These are phyloP conservation scores for Andrena flavipes DNA, from an alignment of 2,888 invertebrate species.

Conservation along the genomic window DNA sequence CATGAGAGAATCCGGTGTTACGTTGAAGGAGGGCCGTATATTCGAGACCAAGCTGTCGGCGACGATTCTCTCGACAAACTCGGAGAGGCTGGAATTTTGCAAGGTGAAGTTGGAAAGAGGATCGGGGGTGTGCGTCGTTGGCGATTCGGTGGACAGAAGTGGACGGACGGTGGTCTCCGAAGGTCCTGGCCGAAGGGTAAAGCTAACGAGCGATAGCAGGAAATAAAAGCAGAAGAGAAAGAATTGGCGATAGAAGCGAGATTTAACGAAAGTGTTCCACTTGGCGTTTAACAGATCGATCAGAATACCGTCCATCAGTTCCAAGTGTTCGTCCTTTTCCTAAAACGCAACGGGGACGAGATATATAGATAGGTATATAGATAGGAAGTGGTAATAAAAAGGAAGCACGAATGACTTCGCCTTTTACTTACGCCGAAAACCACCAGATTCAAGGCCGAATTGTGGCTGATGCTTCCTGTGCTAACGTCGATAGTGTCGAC, in stretches of 20 bases:
- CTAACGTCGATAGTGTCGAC: slow-evolving; percentile 97
- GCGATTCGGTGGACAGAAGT: background rate
- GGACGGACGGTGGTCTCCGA: slow-evolving; percentile 13
- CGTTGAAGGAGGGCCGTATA: slow-evolving; percentile 68
- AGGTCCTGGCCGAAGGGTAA: slow-evolving; percentile 95
- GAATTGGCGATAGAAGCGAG: slow-evolving; percentile 95
- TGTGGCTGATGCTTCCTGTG: slow-evolving; percentile 97
- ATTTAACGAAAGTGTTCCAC: slow-evolving; percentile 98
- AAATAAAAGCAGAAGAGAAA: slow-evolving; percentile 96
- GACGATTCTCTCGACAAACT: slow-evolving; percentile 73
- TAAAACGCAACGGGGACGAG: slow-evolving; percentile 82
- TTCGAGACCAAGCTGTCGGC: slow-evolving; percentile 71
- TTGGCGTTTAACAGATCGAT: slow-evolving; percentile 97
- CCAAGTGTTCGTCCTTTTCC: slow-evolving; percentile 98
- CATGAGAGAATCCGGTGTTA: slow-evolving; percentile 65
- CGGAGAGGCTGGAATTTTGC: slow-evolving; percentile 60
- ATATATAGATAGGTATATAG: no score
- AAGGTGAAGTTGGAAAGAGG: background rate
- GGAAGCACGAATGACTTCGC: no score
- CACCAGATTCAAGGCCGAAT: slow-evolving; percentile 97
- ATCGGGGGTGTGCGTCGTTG: background rate
- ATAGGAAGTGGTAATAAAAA: no score
- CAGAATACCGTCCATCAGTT: slow-evolving; percentile 96
- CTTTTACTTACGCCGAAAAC: slow-evolving; percentile 94
- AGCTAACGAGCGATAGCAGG: slow-evolving; percentile 93